Percentiles rank a stretch among this genome's conserved stretches.
Evolutionary conservation across 2,113 vertebrate genomes (phyloP).

Genomic region (Chrysemys picta): DNA sequence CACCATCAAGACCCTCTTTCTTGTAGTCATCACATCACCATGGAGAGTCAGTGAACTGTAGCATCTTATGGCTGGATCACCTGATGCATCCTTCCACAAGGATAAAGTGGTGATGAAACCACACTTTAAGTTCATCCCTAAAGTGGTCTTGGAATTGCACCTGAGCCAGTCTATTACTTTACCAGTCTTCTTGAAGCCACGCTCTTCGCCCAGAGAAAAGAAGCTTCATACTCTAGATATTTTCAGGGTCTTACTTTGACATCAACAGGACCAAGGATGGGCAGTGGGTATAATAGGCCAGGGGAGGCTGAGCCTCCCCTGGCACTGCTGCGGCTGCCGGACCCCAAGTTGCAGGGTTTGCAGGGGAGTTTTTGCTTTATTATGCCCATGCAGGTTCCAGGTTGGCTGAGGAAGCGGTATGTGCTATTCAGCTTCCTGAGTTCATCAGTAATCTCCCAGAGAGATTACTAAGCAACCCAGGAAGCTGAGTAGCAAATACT

Average conservation of each 20-base stretch:
- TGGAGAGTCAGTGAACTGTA: not conserved
- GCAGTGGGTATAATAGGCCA: too few species aligned
- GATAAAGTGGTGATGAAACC: not conserved
- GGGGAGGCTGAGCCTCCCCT: too few species aligned
- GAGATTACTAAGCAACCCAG: too few species aligned
- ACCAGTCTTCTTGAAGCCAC: not conserved
- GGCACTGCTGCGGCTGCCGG: too few species aligned
- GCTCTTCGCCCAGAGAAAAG: not conserved
- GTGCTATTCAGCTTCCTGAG: too few species aligned
- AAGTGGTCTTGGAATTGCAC: too few species aligned
- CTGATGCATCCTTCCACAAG: not conserved
- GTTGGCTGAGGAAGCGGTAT: too few species aligned
- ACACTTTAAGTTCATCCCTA: not conserved
- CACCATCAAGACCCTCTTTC: not conserved
- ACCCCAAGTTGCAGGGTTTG: too few species aligned
- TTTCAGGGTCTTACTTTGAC: not conserved
- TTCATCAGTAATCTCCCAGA: too few species aligned
- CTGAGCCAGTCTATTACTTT: not conserved
- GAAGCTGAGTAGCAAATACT: too few species aligned
- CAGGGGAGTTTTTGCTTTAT: too few species aligned
- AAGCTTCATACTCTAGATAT: not conserved
- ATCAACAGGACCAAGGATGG: not conserved
- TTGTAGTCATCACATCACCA: not conserved
- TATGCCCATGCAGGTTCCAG: too few species aligned
- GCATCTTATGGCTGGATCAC: not conserved